phyloP scores from a whole-genome alignment of 1,140 invertebrate genomes.

The Tetragnatha versicolor region DNA sequence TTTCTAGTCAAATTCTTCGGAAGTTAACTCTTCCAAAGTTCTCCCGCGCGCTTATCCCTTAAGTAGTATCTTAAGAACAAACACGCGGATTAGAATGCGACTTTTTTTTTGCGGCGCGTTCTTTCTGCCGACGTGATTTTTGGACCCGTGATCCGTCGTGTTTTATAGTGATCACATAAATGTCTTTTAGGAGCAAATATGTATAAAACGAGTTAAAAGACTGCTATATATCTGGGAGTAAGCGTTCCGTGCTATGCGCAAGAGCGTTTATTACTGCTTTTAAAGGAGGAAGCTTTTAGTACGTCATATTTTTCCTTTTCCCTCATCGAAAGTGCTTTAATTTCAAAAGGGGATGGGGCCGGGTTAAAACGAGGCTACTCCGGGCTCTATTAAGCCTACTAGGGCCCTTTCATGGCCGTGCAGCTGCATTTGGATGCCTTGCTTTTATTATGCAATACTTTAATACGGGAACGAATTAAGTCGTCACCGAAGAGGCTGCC shows the following conservation, averaged over 20 bases:
- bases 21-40: constrained; percentile 11
- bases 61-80: constrained; percentile 11
- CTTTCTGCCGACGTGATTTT: background rate
- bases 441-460: too few relatives aligned
- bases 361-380: background rate
- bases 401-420: background rate
- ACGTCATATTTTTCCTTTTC: constrained; percentile 14
- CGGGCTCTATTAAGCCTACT: background rate
- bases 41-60: constrained; percentile 17
- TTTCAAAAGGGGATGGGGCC: constrained; percentile 6
- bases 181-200: constrained; percentile 23
- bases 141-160: too few relatives aligned
- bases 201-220: constrained; percentile 16
- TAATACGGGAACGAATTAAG: background rate
- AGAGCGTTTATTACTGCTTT: constrained; percentile 4
- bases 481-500: too few relatives aligned
- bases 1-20: constrained; percentile 5
- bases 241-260: background rate
- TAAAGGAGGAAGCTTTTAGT: constrained; percentile 17
- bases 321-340: constrained; percentile 14
- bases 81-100: constrained; percentile 13
- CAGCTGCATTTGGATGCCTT: too few relatives aligned
- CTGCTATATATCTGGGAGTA: constrained; percentile 6
- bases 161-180: constrained; percentile 15
- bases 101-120: background rate